phyloP scores from a whole-genome alignment of 1,140 invertebrate genomes.

The Drosophila bocqueti region DNA sequence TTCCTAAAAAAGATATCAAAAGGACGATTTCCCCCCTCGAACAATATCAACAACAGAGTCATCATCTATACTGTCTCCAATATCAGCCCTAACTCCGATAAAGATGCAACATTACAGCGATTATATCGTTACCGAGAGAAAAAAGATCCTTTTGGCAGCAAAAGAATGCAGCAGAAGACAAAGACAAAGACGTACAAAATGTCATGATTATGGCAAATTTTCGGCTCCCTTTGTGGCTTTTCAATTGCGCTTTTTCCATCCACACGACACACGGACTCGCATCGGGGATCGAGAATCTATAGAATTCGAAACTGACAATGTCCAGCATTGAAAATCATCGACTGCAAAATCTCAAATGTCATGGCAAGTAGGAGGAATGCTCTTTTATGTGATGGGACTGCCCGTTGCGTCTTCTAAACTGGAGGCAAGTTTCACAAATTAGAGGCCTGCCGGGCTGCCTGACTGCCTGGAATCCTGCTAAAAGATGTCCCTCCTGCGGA shows the following conservation, averaged over 20 bases:
- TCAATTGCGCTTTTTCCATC: constrained; percentile 73
- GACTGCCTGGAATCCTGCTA: constrained; percentile 24
- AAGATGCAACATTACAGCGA: constrained; percentile 76
- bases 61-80: constrained; percentile 30
- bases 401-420: constrained; percentile 63
- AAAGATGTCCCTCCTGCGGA: constrained; percentile 55
- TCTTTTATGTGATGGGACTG: constrained; percentile 49
- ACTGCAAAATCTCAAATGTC: constrained; percentile 81
- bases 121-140: constrained; percentile 41
- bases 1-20: constrained; percentile 35
- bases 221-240: constrained; percentile 70
- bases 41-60: constrained; percentile 56
- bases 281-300: constrained; percentile 8
- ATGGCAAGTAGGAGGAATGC: constrained; percentile 51
- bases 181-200: constrained; percentile 46
- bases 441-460: constrained; percentile 57
- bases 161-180: constrained; percentile 13
- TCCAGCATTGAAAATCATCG: constrained; percentile 74
- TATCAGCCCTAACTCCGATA: constrained; percentile 36
- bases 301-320: constrained; percentile 49
- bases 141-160: constrained; percentile 22
- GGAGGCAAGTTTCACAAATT: constrained; percentile 82
- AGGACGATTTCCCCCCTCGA: neutral
- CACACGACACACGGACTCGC: constrained; percentile 35
- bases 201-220: constrained; percentile 82